Evolutionary conservation across 2,113 vertebrate genomes (phyloP), one percentile per base, ranked within the genome.

Genomic region (Vireo altiloquus): DNA sequence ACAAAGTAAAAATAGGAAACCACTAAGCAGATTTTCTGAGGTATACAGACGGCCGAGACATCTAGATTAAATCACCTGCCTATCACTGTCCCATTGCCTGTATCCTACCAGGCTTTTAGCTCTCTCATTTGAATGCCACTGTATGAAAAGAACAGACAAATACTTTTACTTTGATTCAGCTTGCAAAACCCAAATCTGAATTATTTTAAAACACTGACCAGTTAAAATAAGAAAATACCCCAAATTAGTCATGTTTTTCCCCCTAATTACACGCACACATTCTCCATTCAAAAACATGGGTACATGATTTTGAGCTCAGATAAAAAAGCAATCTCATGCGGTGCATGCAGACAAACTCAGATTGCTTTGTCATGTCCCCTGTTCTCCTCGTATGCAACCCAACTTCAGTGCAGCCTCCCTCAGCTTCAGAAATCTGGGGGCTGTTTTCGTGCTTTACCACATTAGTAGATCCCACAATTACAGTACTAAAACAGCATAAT

Each of bases 1-100:
- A 83, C 69, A 72, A 92, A 82, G 13, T 80, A 59, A 89, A 93
- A 94, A 37, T 2, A 69, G 21, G 30, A 82, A 64, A 78, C 17
- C 13, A 39, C 50, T 39, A 90, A 74, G 24, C 30, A 85, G 25
- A 39, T 69, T 80, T 87, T 87, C 33, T 31, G 20, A 77, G 49
- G 15, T 46, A 46, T 11, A 37, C 5, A 76, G 35, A n/a, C 0
- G 3, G 31, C 15, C 47, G 31, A 40, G 40, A 70, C 3, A 0
- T 81, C n/a, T 65, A 61, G 23, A 56, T 64, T 65, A 78, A 65
- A 69, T 40, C n/a, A 75, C 11, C 22, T 65, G 31, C 60, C 19
- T 54, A 10, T 39, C 42, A 27, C 13, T 39, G 16, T 75, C 17
- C 33, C 30, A 9, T 18, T 66, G 20, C 40, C 56, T 50, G 35